These are phyloP conservation scores for Solenopsis fugax DNA, from an alignment of 1,140 invertebrate genomes.

Conservation along the genomic window DNA sequence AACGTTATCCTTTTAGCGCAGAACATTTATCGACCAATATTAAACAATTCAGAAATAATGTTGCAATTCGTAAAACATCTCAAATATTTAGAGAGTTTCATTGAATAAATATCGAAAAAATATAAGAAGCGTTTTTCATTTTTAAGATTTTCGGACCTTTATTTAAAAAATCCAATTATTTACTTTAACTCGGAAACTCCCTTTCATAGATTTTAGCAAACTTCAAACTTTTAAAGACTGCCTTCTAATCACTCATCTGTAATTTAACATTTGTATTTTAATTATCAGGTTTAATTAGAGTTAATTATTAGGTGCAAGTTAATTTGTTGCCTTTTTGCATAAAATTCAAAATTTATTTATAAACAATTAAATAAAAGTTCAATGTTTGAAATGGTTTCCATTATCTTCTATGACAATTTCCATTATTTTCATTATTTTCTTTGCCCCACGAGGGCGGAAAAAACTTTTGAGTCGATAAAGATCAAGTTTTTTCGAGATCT, in stretches of 20 bases:
- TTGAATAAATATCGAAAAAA: neutral
- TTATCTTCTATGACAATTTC: too few relatives aligned
- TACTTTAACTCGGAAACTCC: neutral
- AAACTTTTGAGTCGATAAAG: too few relatives aligned
- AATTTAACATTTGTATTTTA: neutral
- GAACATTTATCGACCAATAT: neutral
- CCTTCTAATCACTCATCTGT: neutral
- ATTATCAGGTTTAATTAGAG: neutral
- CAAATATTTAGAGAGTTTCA: neutral
- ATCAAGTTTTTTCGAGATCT: too few relatives aligned
- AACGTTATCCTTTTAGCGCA: too few relatives aligned
- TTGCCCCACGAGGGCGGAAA: too few relatives aligned
- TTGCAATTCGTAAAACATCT: neutral
- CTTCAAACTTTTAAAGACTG: neutral
- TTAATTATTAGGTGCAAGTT: too few relatives aligned
- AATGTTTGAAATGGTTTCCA: too few relatives aligned
- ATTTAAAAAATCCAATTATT: conserved; percentile 3
- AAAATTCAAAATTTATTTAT: too few relatives aligned
- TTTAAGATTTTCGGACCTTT: neutral
- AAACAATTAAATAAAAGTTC: too few relatives aligned
- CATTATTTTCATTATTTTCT: too few relatives aligned
- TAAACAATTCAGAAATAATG: neutral
- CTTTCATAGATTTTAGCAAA: neutral
- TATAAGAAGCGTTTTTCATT: neutral
- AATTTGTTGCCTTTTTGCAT: too few relatives aligned